Base-by-base conservation (phyloP, 2,888 invertebrate genomes). In the Hydroisotoma schaefferi region DNA sequence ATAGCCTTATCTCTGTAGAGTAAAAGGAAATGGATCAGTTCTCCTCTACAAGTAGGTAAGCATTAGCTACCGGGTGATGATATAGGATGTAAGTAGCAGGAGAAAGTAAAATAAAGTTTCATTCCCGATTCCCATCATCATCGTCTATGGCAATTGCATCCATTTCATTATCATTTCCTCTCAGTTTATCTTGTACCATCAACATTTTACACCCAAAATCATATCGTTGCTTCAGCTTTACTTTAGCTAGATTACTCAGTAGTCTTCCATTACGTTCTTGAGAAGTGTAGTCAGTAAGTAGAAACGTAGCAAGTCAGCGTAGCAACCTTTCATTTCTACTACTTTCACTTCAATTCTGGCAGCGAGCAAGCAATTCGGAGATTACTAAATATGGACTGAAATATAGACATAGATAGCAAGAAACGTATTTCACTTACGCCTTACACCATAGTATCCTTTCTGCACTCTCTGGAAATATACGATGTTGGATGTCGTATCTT, bases 1-100 rank as follows among this genome's bases (percentile, higher is more conserved):
- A 95, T 94, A 6, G 94, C 93, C 58, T 87, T 85, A 75, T 95
- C 94, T 10, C 91, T 91, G 76, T 8, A 57, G 37, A 44, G 48
- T 20, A 43, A 38, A 40, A 15, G n/a, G 20, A 40, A 40, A 20
- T 40, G 20, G 40, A 40, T 40, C 40, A 40, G 25, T 46, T 20
- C 20, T 46, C 23, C 20, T 46, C 46, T 46, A 46, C 8, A 20
- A 43, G 20, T n/a, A 18, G 6, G 12, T 43, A 18, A 43, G 12
- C 43, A n/a, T 33, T 10, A 33, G 33, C 15, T 8, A 46, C 46
- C 5, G 46, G 25, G 23, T 23, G 46, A n/a, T n/a, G n/a, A n/a
- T n/a, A n/a, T n/a, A n/a, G n/a, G n/a, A n/a, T n/a, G n/a, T n/a
- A n/a, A 23, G 46, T 6, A 25, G 25, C 23, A 23, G 25, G 25